Base-by-base conservation (phyloP, 2,888 invertebrate species). In the Desoria tigrina region DNA sequence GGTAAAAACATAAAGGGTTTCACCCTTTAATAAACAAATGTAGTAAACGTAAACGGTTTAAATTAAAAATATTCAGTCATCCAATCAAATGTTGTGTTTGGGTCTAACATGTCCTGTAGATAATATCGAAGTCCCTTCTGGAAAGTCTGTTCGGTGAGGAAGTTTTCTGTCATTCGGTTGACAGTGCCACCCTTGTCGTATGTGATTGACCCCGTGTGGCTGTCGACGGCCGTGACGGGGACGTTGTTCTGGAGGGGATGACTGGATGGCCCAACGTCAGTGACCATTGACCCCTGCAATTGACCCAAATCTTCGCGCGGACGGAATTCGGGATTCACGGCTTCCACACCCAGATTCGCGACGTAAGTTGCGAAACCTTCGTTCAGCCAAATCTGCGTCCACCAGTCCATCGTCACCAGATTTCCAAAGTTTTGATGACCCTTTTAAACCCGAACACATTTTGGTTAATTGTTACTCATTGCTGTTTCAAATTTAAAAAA, bases 141-240 rank as follows among this genome's bases (percentile, higher is more conserved):
- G 80, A 91, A 88, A 21, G 87, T 84, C 0, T 86, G 83, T 49
- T 89, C 86, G 0, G 94, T 93, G 27, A 95, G 84, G 80, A 91
- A 89, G 78, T 87, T 83, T 73, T 87, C 86, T 89, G 96, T 92
- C 96, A 96, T 96, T 53, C 94, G 84, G 67, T 97, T 86, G 51
- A 97, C 84, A 0, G 87, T 85, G 0, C 28, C 54, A 9, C 50
- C 61, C 21, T 54, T 61, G 11, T 57, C 57, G 26, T 57, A 57
- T 3, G 57, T 57, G 23, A 57, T 42, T 23, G 42, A 14, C 3
- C 42, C 23, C 18, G 23, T 11, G 9, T 42, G n/a, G 2, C 14
- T 7, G 37, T 42, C 49, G 3, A 50, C 16, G 3, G n/a, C 16
- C 6, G 39, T 21, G 16, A 16, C 11, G 6, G 32, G 14, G 6